Evolutionary conservation across 2,113 vertebrate genomes (phyloP).

Genomic region (Lampris megalopsis): DNA sequence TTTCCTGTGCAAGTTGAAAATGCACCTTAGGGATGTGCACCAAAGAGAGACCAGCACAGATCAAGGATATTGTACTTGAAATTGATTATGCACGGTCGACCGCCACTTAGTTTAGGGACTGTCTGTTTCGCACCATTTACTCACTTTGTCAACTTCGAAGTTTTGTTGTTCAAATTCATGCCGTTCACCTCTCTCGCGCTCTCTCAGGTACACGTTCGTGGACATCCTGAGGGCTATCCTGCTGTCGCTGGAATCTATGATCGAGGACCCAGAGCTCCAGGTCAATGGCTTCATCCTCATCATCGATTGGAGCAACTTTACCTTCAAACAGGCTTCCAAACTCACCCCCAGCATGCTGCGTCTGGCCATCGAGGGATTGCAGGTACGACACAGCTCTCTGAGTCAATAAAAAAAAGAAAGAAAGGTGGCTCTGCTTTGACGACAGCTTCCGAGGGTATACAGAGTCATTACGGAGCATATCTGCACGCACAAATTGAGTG

Average conservation of each 20-base stretch:
- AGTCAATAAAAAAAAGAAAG: slow-evolving; percentile 13
- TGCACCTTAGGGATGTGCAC: not conserved
- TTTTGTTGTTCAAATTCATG: not conserved
- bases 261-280: slow-evolving; percentile 97
- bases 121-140: slow-evolving; percentile 67
- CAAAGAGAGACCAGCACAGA: not conserved
- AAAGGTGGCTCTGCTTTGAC: not conserved
- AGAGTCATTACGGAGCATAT: too few species aligned
- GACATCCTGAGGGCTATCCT: slow-evolving; percentile 97
- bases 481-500: too few species aligned
- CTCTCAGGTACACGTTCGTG: slow-evolving; percentile 93
- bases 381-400: slow-evolving; percentile 79
- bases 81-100: too few species aligned
- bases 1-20: slow-evolving; percentile 14
- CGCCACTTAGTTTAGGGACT: slow-evolving; percentile 31
- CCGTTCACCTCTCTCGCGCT: not conserved
- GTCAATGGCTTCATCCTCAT: slow-evolving; percentile 99
- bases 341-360: slow-evolving; percentile 98
- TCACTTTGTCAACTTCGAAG: not conserved
- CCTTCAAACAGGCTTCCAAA: slow-evolving; percentile 98
- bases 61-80: too few species aligned
- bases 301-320: slow-evolving; percentile 99
- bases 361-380: slow-evolving; percentile 95
- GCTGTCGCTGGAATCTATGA: slow-evolving; percentile 97
- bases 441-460: too few species aligned